phyloP scores from a whole-genome alignment of 1,140 invertebrate genomes.

The Drosophila sucinea region DNA sequence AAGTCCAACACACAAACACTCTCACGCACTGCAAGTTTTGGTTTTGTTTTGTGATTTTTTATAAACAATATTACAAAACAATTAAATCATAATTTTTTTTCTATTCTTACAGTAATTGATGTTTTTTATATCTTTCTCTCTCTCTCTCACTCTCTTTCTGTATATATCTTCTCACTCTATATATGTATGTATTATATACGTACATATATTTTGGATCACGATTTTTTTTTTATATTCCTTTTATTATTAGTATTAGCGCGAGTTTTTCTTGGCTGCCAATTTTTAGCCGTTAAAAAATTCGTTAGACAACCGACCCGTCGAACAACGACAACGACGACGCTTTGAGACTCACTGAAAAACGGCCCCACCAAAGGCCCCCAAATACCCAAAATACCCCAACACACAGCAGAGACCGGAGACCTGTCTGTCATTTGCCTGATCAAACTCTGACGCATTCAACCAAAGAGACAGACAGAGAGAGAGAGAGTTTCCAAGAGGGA shows the following conservation, averaged over 20 bases:
- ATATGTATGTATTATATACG: slow-evolving; percentile 7
- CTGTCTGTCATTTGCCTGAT: slow-evolving; percentile 34
- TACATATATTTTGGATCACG: slow-evolving; percentile 44
- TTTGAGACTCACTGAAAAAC: slow-evolving; percentile 69
- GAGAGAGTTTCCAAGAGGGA: background rate
- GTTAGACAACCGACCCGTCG: slow-evolving; percentile 56
- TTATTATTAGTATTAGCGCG: slow-evolving; percentile 64
- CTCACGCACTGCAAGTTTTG: slow-evolving; percentile 60
- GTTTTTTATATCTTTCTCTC: background rate
- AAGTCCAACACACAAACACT: slow-evolving; percentile 41
- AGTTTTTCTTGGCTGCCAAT: slow-evolving; percentile 55
- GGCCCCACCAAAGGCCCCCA: slow-evolving; percentile 38
- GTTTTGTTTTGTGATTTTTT: background rate
- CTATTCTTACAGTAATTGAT: slow-evolving; percentile 51
- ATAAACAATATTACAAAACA: slow-evolving; percentile 38
- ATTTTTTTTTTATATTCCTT: slow-evolving; percentile 39
- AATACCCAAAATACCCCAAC: slow-evolving; percentile 29
- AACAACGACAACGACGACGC: slow-evolving; percentile 54
- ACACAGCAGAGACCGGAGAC: slow-evolving; percentile 22
- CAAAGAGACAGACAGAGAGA: slow-evolving; percentile 22
- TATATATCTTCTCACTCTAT: background rate
- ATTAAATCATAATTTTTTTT: slow-evolving; percentile 28
- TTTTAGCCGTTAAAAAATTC: slow-evolving; percentile 52
- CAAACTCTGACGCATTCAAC: slow-evolving; percentile 45
- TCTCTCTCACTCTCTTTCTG: background rate